phyloP scores from a whole-genome alignment of 2,888 invertebrate species.

The Ferrisia virgata region DNA sequence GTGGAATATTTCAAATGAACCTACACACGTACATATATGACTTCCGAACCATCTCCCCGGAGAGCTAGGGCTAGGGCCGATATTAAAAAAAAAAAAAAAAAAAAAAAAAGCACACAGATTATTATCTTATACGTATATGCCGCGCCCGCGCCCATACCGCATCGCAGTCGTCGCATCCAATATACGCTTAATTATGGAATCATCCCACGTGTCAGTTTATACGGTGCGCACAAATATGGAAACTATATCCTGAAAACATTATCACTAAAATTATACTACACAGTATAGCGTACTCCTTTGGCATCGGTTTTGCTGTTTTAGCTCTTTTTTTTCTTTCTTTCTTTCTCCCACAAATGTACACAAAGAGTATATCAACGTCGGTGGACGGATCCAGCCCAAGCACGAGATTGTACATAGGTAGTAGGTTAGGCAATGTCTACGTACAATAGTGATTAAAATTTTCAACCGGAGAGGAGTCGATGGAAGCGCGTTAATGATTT shows the following conservation, averaged over 20 bases:
- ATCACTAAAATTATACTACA: not conserved
- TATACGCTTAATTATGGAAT: not conserved
- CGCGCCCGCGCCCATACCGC: too few species aligned
- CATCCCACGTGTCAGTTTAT: slow-evolving; percentile 15
- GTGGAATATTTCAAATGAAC: slow-evolving; percentile 9
- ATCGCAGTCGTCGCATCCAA: not conserved
- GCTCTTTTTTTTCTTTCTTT: not conserved
- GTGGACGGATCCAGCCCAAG: not conserved
- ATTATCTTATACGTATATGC: not conserved
- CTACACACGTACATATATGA: not conserved
- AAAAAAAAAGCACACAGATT: too few species aligned
- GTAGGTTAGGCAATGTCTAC: too few species aligned
- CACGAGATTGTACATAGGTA: too few species aligned
- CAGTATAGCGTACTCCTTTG: not conserved
- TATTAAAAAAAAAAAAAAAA: not conserved
- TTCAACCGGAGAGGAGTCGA: not conserved
- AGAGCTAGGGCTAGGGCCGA: not conserved
- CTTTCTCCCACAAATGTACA: not conserved
- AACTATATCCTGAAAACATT: slow-evolving; percentile 9
- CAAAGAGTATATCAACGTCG: not conserved
- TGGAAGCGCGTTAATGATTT: not conserved
- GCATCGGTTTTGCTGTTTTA: not conserved
- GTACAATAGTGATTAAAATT: not conserved
- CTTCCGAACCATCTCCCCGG: not conserved
- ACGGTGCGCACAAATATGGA: not conserved